phyloP scores from a whole-genome alignment of 2,888 invertebrate genomes.

The Cephus pygmeus region DNA sequence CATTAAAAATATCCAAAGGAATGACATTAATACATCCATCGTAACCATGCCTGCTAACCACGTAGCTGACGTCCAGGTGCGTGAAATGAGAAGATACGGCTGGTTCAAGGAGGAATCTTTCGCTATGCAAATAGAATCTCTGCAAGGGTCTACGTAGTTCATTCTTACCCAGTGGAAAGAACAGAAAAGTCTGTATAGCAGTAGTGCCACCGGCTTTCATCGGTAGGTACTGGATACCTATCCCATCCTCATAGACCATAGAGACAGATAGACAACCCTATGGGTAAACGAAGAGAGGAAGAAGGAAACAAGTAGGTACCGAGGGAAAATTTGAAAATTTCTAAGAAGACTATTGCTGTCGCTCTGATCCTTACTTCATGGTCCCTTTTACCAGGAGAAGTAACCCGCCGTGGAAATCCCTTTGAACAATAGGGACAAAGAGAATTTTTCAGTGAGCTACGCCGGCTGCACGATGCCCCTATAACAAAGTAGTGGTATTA shows the following conservation, averaged over 20 bases:
- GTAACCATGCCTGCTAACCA: not conserved
- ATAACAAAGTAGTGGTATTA: not conserved
- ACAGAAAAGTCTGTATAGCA: not conserved
- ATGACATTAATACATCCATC: not conserved
- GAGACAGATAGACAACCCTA: conserved; percentile 15
- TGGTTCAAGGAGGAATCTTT: not conserved
- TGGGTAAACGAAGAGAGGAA: not conserved
- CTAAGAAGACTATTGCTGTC: conserved; percentile 30
- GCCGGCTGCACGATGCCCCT: conserved; percentile 41
- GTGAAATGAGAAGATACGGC: not conserved
- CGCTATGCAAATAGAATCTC: not conserved
- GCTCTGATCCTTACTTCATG: not conserved
- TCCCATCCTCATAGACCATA: conserved; percentile 1
- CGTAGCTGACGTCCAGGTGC: not conserved
- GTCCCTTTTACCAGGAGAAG: conserved; percentile 11
- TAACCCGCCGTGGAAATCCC: conserved; percentile 32
- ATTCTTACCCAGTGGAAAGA: not conserved
- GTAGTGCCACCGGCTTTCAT: not conserved
- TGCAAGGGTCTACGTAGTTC: not conserved
- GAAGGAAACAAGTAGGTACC: conserved; percentile 10
- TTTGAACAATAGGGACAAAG: conserved; percentile 56
- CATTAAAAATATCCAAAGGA: not conserved
- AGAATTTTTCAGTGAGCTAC: conserved; percentile 50
- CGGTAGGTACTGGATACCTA: not conserved
- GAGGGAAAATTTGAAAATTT: conserved; percentile 40